Conservation (phyloP, 2,797 vertebrate species). For the Chelonia mydas region DNA sequence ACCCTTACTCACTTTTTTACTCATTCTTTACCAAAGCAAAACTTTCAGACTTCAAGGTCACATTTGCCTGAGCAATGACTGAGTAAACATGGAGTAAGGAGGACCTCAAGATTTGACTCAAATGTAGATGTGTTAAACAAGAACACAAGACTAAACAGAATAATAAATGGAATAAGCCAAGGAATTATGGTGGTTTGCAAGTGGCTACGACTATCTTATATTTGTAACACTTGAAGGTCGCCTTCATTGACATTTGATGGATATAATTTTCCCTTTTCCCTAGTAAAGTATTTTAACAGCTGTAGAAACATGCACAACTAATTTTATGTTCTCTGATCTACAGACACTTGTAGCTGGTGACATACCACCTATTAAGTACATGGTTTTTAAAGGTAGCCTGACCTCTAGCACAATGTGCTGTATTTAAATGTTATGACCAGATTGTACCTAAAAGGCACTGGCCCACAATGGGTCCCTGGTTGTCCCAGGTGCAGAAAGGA, state of each 20-base stretch:
- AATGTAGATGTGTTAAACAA: neutral
- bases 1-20: neutral
- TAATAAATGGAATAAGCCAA: neutral
- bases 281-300: slow-evolving; percentile 13
- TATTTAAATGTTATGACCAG: neutral
- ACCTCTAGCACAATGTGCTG: neutral
- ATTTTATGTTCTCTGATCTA: neutral
- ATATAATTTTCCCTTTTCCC: neutral
- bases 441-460: neutral
- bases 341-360: neutral
- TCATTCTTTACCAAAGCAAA: neutral
- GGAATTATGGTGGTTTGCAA: neutral
- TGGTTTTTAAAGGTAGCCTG: neutral
- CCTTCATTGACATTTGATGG: neutral
- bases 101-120: neutral
- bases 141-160: neutral
- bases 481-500: neutral
- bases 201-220: accelerated
- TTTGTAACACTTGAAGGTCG: neutral
- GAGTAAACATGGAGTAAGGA: neutral
- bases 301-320: neutral
- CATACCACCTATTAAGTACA: neutral
- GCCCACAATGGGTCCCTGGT: no score
- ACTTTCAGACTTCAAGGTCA: neutral
- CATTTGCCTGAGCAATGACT: neutral